Conservation (phyloP, 2,113 vertebrate species). For the Cricetomys ansorgei region DNA sequence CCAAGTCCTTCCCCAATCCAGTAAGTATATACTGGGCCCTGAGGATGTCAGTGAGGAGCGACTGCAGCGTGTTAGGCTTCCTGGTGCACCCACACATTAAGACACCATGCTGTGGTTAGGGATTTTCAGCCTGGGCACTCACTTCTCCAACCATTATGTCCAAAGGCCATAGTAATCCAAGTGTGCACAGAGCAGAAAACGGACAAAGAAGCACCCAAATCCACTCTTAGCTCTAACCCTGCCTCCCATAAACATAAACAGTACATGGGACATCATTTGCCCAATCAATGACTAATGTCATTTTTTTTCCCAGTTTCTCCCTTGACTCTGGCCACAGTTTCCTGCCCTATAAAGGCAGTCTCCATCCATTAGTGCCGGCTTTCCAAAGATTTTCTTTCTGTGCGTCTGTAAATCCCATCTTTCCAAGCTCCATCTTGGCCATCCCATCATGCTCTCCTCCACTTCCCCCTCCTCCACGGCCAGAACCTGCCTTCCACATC, state of each 20-base stretch:
- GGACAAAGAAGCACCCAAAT: background rate
- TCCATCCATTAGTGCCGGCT: background rate
- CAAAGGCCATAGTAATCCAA: background rate
- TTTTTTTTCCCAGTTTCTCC: background rate
- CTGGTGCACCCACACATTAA: background rate
- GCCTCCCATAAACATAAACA: background rate
- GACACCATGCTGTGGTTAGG: background rate
- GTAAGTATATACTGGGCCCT: background rate
- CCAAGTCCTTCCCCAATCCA: background rate
- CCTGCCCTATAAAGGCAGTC: background rate
- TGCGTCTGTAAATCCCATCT: background rate
- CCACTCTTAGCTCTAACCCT: background rate
- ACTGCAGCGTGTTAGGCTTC: background rate
- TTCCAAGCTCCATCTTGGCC: accelerated
- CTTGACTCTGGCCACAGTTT: slow-evolving; percentile 4
- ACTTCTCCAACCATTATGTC: background rate
- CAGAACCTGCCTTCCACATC: background rate
- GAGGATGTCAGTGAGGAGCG: background rate
- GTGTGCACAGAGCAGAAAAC: background rate
- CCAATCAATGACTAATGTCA: background rate
- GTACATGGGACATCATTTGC: background rate
- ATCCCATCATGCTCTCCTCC: too few species aligned
- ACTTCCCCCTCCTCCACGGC: accelerated
- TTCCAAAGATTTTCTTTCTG: background rate
- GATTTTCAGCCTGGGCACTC: background rate